Evolutionary conservation across 2,113 vertebrate genomes (phyloP).

Genomic region (Struthio camelus): DNA sequence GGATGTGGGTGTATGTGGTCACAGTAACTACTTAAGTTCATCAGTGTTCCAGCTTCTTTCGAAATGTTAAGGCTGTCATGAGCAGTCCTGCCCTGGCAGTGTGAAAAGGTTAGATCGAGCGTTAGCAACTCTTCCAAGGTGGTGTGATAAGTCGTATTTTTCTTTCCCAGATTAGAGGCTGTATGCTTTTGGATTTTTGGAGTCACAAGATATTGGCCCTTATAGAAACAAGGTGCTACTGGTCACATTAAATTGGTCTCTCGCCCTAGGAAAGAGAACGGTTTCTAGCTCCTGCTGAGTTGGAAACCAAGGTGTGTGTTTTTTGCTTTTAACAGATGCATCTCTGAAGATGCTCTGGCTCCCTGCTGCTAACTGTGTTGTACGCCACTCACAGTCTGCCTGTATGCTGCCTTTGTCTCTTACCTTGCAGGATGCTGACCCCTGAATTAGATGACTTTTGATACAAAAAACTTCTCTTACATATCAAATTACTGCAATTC

Average conservation of each 20-base stretch:
- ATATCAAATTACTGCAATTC: neutral
- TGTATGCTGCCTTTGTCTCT: neutral
- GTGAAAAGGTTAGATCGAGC: neutral
- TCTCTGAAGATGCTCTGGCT: neutral
- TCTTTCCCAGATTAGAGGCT: neutral
- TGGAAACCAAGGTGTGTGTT: neutral
- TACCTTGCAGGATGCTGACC: neutral
- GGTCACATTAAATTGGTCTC: neutral
- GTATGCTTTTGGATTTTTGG: neutral
- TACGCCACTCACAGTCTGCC: neutral
- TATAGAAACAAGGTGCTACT: neutral
- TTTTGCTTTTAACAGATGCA: neutral
- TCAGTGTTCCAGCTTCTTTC: neutral
- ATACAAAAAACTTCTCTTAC: neutral
- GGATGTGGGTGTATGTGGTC: constrained; percentile 1
- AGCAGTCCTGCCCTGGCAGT: neutral
- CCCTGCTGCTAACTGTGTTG: neutral
- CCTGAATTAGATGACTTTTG: neutral
- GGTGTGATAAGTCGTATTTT: neutral
- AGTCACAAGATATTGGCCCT: neutral
- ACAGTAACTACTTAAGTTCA: neutral
- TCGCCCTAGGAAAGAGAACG: neutral
- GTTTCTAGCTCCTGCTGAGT: neutral
- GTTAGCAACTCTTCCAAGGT: neutral
- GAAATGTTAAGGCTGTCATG: neutral